Conservation (phyloP, 2,888 invertebrate genomes). For the Orchesellides sinensis region DNA sequence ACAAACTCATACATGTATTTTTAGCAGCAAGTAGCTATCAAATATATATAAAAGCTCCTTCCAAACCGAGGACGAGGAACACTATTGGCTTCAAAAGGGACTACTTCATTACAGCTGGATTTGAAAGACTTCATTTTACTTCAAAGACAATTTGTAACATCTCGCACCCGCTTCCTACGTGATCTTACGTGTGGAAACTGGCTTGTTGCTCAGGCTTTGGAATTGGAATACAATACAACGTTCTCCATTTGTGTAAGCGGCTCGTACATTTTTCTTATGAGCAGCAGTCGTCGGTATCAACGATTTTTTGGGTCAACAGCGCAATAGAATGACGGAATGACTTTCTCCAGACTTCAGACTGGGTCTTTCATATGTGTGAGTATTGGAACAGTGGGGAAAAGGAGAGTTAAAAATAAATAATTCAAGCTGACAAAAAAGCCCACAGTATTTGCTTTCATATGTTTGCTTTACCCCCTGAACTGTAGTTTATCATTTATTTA, state of each 20-base stretch:
- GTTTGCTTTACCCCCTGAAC: no score
- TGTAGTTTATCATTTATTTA: not conserved
- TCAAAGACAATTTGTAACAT: slow-evolving; percentile 41
- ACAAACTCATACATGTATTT: not conserved
- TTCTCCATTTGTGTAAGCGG: no score
- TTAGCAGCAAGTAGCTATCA: not conserved
- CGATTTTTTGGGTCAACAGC: not conserved
- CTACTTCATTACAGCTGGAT: not conserved
- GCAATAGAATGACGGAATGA: not conserved
- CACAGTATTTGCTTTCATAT: slow-evolving; percentile 21
- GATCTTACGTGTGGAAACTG: no score
- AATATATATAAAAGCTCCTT: no score
- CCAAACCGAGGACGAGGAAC: no score
- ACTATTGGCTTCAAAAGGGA: no score
- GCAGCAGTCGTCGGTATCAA: no score
- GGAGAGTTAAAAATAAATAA: slow-evolving; percentile 29
- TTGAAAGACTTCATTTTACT: slow-evolving; percentile 28
- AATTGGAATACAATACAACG: no score
- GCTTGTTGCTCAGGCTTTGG: no score
- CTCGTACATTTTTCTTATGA: no score
- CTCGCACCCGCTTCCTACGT: slow-evolving; percentile 28
- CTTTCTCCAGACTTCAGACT: no score
- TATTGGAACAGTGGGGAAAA: not conserved
- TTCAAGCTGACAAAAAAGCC: slow-evolving; percentile 12
- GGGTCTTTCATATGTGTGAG: no score